These are phyloP conservation scores for Hoplodrina blanda DNA, from an alignment of 2,888 invertebrate genomes.

Conservation along the genomic window DNA sequence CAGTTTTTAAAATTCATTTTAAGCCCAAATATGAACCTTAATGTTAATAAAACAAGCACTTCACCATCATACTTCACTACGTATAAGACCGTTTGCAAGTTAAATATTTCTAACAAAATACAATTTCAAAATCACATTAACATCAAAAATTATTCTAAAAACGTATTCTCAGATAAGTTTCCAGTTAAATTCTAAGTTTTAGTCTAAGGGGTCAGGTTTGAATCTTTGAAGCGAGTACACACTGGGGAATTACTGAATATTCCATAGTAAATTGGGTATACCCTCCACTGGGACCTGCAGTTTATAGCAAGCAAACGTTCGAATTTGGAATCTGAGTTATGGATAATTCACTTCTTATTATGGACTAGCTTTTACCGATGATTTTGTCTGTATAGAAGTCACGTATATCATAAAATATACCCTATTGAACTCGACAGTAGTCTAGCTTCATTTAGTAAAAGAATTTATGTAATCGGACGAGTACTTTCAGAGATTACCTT, in stretches of 20 bases:
- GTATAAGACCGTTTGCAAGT: too few relatives aligned
- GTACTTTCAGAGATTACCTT: too few relatives aligned
- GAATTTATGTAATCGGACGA: too few relatives aligned
- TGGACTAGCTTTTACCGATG: not conserved
- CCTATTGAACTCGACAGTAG: too few relatives aligned
- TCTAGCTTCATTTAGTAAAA: too few relatives aligned
- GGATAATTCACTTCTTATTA: constrained; percentile 8
- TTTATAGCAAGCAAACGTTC: constrained; percentile 38
- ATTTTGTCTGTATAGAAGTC: not conserved
- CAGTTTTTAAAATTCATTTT: too few relatives aligned
- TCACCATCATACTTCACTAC: too few relatives aligned
- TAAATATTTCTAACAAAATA: not conserved
- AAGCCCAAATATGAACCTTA: too few relatives aligned
- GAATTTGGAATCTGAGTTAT: constrained; percentile 35
- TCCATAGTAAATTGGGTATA: constrained; percentile 71
- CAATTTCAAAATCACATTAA: constrained; percentile 4
- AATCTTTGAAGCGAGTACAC: constrained; percentile 67
- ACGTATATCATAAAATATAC: too few relatives aligned
- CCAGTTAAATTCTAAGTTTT: constrained; percentile 39
- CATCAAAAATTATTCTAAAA: constrained; percentile 27
- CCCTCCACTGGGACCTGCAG: constrained; percentile 59
- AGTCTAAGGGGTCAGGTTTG: constrained; percentile 54
- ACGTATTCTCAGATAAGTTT: constrained; percentile 24
- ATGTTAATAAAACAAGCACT: too few relatives aligned
- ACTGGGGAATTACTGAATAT: constrained; percentile 64